phyloP scores from a whole-genome alignment of 2,797 vertebrate species.

The Coregonus suidteri region DNA sequence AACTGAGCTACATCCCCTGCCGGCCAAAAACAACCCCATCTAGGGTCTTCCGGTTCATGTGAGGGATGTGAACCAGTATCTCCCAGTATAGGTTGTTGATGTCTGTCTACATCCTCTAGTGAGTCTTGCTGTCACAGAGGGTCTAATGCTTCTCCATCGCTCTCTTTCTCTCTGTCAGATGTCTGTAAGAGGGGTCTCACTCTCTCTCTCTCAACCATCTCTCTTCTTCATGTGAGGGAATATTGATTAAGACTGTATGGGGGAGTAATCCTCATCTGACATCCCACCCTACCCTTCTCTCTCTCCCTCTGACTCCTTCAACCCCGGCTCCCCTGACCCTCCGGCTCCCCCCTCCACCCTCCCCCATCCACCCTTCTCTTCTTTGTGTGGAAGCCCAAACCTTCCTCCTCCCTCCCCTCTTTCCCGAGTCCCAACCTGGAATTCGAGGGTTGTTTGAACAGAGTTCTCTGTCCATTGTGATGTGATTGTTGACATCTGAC shows the following conservation, averaged over 20 bases:
- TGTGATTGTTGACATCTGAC: slow-evolving; percentile 81
- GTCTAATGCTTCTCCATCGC: not conserved
- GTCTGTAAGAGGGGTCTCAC: too few species aligned
- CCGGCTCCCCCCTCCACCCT: not conserved
- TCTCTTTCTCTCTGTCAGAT: too few species aligned
- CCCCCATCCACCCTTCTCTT: slow-evolving; percentile 5
- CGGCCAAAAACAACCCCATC: not conserved
- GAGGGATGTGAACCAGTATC: not conserved
- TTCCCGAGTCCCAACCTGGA: slow-evolving; percentile 71
- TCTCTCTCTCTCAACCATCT: not conserved
- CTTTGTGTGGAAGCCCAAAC: not conserved
- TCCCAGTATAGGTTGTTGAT: not conserved
- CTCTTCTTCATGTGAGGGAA: too few species aligned
- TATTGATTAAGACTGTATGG: slow-evolving; percentile 13
- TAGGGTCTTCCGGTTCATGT: not conserved
- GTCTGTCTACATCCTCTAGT: not conserved
- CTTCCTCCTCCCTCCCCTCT: slow-evolving; percentile 3
- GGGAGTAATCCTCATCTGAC: too few species aligned
- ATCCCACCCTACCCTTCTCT: slow-evolving; percentile 57
- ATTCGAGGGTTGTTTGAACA: slow-evolving; percentile 84
- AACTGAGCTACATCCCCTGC: too few species aligned
- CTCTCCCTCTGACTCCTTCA: too few species aligned
- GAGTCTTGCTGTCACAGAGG: not conserved
- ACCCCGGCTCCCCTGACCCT: slow-evolving; percentile 1
- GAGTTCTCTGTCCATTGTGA: slow-evolving; percentile 77